Evolutionary conservation across 2,888 invertebrate genomes (phyloP).

Genomic region (Galeopsomyia nigrocyanea): DNA sequence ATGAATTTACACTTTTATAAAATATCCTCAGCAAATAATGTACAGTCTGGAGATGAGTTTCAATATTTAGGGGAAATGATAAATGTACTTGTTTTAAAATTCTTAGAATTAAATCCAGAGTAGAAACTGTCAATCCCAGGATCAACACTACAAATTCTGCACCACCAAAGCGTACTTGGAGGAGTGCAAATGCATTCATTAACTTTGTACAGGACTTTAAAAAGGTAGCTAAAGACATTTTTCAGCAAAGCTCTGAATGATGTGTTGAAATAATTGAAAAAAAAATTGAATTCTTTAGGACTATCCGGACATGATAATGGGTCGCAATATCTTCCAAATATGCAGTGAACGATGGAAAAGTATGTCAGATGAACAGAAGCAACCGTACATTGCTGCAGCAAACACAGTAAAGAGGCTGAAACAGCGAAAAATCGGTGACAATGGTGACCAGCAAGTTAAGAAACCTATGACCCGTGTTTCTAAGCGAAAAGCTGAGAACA

Average conservation of each 20-base stretch:
- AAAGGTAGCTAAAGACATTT: slow-evolving; percentile 49
- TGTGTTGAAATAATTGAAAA: slow-evolving; percentile 12
- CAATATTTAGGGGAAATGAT: too few species aligned
- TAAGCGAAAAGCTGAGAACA: slow-evolving; percentile 45
- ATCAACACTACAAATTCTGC: slow-evolving; percentile 11
- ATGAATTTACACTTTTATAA: too few species aligned
- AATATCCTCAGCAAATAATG: too few species aligned
- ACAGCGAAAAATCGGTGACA: slow-evolving; percentile 26
- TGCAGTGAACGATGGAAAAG: slow-evolving; percentile 59
- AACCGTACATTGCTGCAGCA: slow-evolving; percentile 58
- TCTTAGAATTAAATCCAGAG: slow-evolving; percentile 27
- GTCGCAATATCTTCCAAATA: slow-evolving; percentile 53
- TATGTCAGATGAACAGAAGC: slow-evolving; percentile 57
- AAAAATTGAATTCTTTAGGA: slow-evolving; percentile 39
- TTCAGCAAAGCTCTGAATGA: neutral
- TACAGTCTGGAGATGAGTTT: too few species aligned
- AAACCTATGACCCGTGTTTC: slow-evolving; percentile 40
- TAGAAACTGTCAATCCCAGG: slow-evolving; percentile 15
- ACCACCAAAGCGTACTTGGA: slow-evolving; percentile 48
- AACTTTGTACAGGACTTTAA: slow-evolving; percentile 61
- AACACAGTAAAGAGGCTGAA: slow-evolving; percentile 52
- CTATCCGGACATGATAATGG: slow-evolving; percentile 43
- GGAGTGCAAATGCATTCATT: slow-evolving; percentile 60
- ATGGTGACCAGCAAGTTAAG: slow-evolving; percentile 31
- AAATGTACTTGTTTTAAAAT: neutral